These are phyloP conservation scores for Epizoanthus illoricatus DNA, from an alignment of 92 coral and sea anemone species.

Conservation along the genomic window DNA sequence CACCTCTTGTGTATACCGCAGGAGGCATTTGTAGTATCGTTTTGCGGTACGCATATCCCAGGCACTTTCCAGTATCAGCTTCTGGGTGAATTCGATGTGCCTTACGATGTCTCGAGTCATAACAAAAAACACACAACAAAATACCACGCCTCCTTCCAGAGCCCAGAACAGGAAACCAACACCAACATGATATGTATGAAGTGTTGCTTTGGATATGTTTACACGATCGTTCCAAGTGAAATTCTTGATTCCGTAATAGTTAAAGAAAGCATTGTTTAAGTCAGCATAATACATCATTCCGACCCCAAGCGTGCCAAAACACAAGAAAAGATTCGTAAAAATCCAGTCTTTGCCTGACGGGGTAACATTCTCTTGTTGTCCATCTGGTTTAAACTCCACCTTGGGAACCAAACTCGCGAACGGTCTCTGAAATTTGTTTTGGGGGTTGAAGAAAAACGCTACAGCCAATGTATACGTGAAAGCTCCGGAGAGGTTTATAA, in stretches of 20 bases:
- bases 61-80: constrained; percentile 38
- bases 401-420: constrained; percentile 54
- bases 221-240: constrained; percentile 39
- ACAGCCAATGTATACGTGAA: constrained; percentile 51
- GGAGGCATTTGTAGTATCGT: constrained; percentile 48
- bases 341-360: constrained; percentile 54
- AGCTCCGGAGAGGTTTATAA: constrained; percentile 49
- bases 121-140: constrained; percentile 59
- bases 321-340: constrained; percentile 46
- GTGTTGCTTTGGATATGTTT: constrained; percentile 29
- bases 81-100: constrained; percentile 60
- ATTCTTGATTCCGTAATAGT: constrained; percentile 54
- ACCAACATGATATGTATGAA: constrained; percentile 25
- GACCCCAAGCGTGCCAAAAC: constrained; percentile 45
- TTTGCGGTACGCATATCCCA: constrained; percentile 57
- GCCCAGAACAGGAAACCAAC: constrained; percentile 55
- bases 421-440: constrained; percentile 46
- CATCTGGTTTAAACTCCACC: constrained; percentile 55
- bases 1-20: constrained; percentile 53
- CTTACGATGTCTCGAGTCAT: constrained; percentile 52
- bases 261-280: constrained; percentile 44
- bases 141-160: constrained; percentile 43
- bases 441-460: constrained; percentile 50
- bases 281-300: constrained; percentile 37
- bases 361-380: constrained; percentile 47